Conservation (phyloP, 1,140 invertebrate species). For the Ceratosolen solmsi region DNA sequence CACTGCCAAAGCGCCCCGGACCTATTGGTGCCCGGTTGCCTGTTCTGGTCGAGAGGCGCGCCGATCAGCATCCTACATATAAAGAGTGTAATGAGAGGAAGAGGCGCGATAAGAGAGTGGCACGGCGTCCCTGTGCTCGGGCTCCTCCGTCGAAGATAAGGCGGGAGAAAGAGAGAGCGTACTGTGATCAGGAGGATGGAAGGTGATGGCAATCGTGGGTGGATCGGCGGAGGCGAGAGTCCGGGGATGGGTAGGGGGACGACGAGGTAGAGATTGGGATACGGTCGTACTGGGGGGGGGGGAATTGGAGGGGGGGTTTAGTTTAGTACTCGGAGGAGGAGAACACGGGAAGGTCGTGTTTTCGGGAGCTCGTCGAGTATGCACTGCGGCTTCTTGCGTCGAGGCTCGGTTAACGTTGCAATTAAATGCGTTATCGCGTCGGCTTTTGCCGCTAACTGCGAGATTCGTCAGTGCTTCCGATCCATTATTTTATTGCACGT, state of each 20-base stretch:
- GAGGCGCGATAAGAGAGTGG: constrained; percentile 8
- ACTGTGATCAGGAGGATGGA: too few species aligned
- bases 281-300: too few species aligned
- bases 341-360: constrained; percentile 10
- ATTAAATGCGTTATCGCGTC: neutral
- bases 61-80: constrained; percentile 89
- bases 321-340: too few species aligned
- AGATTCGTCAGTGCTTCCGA: neutral
- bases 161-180: neutral
- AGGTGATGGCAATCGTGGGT: too few species aligned
- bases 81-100: neutral
- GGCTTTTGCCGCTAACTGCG: neutral
- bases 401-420: constrained; percentile 1
- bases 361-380: neutral
- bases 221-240: too few species aligned
- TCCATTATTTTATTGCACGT: too few species aligned
- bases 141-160: neutral
- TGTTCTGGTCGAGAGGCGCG: constrained; percentile 89
- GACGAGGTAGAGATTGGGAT: too few species aligned
- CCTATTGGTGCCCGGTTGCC: constrained; percentile 85
- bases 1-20: constrained; percentile 93
- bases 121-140: neutral
- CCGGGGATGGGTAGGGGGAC: too few species aligned
- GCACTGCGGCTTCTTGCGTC: neutral
- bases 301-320: too few species aligned